A percentile compares a stretch with the other conserved stretches of the same genome.
Conservation (phyloP, 2,797 vertebrate species). For the Microctenopoma stevenorrisi region DNA sequence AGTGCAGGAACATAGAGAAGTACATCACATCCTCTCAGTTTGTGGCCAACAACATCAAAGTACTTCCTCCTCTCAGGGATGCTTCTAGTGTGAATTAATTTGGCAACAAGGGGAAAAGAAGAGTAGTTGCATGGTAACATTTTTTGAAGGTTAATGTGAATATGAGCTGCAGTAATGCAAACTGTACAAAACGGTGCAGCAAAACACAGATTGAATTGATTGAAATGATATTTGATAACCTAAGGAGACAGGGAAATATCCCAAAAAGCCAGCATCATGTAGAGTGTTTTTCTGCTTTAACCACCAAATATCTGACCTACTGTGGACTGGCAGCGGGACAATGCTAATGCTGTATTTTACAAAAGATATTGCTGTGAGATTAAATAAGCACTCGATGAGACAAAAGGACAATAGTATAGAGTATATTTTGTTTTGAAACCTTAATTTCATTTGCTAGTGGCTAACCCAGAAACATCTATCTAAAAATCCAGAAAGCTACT, state of each 20-base stretch:
- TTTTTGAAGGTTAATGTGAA: conserved; percentile 11
- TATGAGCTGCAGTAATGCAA: conserved; percentile 8
- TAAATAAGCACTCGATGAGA: background rate
- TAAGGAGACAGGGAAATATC: conserved; percentile 1
- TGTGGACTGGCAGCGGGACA: background rate
- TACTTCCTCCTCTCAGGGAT: conserved; percentile 21
- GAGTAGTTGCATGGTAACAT: conserved; percentile 32
- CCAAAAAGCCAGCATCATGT: too few relatives aligned
- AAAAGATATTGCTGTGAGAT: background rate
- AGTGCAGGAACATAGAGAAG: conserved; percentile 47
- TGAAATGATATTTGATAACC: background rate
- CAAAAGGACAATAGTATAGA: background rate
- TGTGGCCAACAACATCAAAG: conserved; percentile 69
- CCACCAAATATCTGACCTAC: background rate
- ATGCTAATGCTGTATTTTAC: background rate
- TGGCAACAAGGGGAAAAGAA: conserved; percentile 30
- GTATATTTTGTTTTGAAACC: background rate
- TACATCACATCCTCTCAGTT: conserved; percentile 44
- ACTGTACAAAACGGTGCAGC: conserved; percentile 14
- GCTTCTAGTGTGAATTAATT: conserved; percentile 53
- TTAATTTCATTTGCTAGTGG: background rate
- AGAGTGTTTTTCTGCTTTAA: background rate
- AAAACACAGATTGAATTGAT: conserved; percentile 24
- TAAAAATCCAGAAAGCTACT: too few relatives aligned
- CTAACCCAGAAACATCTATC: too few relatives aligned